phyloP scores from a whole-genome alignment of 2,888 invertebrate species.

The Aporophyla nigra region DNA sequence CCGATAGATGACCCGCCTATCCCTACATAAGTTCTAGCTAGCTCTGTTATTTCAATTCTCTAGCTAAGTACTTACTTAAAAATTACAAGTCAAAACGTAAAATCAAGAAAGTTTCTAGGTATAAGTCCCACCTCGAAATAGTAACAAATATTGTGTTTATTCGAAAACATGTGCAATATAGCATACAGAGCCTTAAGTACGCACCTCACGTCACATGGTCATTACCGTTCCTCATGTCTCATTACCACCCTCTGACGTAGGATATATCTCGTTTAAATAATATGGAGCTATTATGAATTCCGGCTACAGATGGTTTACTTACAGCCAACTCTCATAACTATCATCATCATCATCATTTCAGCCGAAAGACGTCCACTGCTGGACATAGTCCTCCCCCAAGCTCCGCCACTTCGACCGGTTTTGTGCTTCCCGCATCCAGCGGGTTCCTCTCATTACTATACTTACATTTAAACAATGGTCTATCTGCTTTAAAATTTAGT shows the following conservation, averaged over 20 bases:
- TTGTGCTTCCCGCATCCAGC: too few relatives aligned
- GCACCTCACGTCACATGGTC: conserved; percentile 15
- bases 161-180: neutral
- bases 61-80: neutral
- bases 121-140: neutral
- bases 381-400: too few relatives aligned
- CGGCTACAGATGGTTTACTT: neutral
- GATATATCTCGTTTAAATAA: neutral
- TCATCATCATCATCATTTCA: too few relatives aligned
- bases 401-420: too few relatives aligned
- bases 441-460: neutral
- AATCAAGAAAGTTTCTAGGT: neutral
- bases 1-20: neutral
- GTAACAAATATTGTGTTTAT: neutral
- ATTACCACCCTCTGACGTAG: conserved; percentile 38
- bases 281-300: neutral
- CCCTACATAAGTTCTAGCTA: neutral
- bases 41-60: too few relatives aligned
- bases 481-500: neutral
- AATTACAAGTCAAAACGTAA: neutral
- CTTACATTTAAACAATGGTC: neutral
- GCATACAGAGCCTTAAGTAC: neutral
- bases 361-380: too few relatives aligned
- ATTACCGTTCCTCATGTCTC: conserved; percentile 20
- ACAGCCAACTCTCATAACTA: neutral